Evolutionary conservation across 2,113 vertebrate species (phyloP).

Genomic region (Seriola quinqueradiata): DNA sequence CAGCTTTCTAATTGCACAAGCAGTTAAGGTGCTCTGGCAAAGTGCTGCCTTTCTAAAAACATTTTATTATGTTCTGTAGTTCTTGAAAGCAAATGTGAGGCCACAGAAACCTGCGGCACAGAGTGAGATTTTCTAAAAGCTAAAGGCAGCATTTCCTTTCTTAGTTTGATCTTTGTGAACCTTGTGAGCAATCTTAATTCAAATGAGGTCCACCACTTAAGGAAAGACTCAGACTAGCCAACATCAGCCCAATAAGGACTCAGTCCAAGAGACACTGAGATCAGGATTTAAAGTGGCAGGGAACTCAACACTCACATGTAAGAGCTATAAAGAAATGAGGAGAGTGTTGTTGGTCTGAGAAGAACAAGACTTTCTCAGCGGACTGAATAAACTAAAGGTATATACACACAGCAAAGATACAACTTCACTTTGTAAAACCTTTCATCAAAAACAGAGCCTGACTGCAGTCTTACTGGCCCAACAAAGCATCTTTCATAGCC

Average conservation of each 20-base stretch:
- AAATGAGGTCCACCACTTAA: background rate
- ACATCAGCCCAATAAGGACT: background rate
- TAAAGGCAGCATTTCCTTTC: background rate
- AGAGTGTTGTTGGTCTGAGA: background rate
- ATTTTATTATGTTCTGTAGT: slow-evolving; percentile 20
- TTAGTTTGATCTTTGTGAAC: slow-evolving; percentile 19
- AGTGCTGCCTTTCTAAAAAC: slow-evolving; percentile 21
- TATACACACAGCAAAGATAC: slow-evolving; percentile 30
- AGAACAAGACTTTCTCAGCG: slow-evolving; percentile 4
- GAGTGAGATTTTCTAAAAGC: background rate
- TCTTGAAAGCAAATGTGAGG: slow-evolving; percentile 1
- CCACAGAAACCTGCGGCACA: background rate
- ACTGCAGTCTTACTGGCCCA: slow-evolving; percentile 22
- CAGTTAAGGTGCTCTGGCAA: slow-evolving; percentile 10
- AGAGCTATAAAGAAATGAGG: background rate
- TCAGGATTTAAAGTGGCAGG: background rate
- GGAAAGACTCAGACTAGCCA: background rate
- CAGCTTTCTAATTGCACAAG: slow-evolving; percentile 23
- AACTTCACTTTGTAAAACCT: slow-evolving; percentile 35
- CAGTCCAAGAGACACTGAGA: background rate
- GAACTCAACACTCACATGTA: background rate
- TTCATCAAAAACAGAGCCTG: slow-evolving; percentile 9
- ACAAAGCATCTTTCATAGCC: slow-evolving; percentile 22
- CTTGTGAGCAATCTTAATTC: background rate
- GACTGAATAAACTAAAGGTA: background rate